These are phyloP conservation scores for Dysidea cf. avara DNA, from an alignment of 37 sponge, comb jelly and placozoan genomes.

Conservation along the genomic window DNA sequence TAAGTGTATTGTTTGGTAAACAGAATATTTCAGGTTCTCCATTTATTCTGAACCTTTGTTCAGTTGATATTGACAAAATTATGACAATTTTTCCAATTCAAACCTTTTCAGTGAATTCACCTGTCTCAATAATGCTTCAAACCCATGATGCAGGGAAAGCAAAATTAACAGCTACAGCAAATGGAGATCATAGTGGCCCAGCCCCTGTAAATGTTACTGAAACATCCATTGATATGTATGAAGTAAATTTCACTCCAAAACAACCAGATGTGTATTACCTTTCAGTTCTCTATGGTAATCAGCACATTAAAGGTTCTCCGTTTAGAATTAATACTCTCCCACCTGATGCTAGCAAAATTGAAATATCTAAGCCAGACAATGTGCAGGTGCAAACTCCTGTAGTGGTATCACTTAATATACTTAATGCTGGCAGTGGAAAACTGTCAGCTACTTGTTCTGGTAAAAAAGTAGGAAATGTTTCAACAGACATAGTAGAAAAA, in stretches of 20 bases:
- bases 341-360: constrained; percentile 41
- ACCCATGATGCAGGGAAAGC: constrained; percentile 53
- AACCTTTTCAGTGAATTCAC: constrained; percentile 26
- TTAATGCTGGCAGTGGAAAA: constrained; percentile 62
- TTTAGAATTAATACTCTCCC: constrained; percentile 65
- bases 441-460: constrained; percentile 50
- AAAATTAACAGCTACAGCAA: constrained; percentile 51
- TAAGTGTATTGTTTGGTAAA: constrained; percentile 60
- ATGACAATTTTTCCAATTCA: constrained; percentile 51
- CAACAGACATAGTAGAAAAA: constrained; percentile 18
- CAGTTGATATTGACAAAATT: constrained; percentile 52
- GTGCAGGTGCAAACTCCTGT: constrained; percentile 20
- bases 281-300: constrained; percentile 55
- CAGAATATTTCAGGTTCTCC: constrained; percentile 70
- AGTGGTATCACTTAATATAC: constrained; percentile 36
- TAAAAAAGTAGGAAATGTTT: constrained; percentile 53
- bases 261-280: constrained; percentile 53
- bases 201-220: constrained; percentile 62
- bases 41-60: constrained; percentile 63
- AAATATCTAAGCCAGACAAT: constrained; percentile 37
- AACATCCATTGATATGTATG: constrained; percentile 33
- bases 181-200: constrained; percentile 45
- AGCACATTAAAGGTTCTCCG: constrained; percentile 69
- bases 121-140: constrained; percentile 56
- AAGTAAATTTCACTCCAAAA: constrained; percentile 38